Conservation (phyloP, 2,888 invertebrate genomes). For the Nesidiocoris tenuis region DNA sequence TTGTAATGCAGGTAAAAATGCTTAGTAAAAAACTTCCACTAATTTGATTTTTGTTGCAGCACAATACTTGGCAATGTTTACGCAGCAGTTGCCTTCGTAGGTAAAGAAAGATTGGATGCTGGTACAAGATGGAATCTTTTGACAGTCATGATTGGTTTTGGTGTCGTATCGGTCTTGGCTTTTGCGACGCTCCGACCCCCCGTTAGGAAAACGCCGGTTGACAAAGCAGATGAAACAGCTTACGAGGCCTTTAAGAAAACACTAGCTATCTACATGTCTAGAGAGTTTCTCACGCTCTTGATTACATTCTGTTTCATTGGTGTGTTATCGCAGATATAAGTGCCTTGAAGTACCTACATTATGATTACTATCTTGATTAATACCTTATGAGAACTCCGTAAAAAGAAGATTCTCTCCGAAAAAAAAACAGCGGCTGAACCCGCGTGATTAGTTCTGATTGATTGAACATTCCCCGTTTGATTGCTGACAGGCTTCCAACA, state of each 20-base stretch:
- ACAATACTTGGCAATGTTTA: slow-evolving; percentile 36
- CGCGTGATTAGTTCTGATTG: too few relatives aligned
- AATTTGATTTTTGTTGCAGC: slow-evolving; percentile 22
- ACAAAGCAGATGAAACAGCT: slow-evolving; percentile 1
- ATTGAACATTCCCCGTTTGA: too few relatives aligned
- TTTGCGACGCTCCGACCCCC: slow-evolving; percentile 65
- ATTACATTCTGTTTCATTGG: slow-evolving; percentile 88
- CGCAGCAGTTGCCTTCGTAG: slow-evolving; percentile 39
- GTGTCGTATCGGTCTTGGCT: slow-evolving; percentile 55
- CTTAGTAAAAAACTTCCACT: too few relatives aligned
- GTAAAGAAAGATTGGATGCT: slow-evolving; percentile 45
- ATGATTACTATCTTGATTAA: too few relatives aligned
- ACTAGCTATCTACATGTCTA: slow-evolving; percentile 71
- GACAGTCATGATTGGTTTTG: slow-evolving; percentile 42
- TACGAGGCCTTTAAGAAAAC: slow-evolving; percentile 71
- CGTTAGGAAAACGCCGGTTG: slow-evolving; percentile 59
- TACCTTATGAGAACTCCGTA: too few relatives aligned
- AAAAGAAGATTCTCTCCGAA: too few relatives aligned
- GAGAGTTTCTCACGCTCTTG: slow-evolving; percentile 78
- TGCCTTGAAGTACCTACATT: too few relatives aligned
- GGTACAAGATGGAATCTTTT: slow-evolving; percentile 42
- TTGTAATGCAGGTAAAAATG: too few relatives aligned
- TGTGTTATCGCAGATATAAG: slow-evolving; percentile 55
- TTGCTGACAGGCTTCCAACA: slow-evolving; percentile 85
- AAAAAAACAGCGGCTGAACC: too few relatives aligned